A percentile compares a stretch with the other conserved stretches of the same genome.
Conservation (phyloP, 2,113 vertebrate genomes). For the Grallaria varia region DNA sequence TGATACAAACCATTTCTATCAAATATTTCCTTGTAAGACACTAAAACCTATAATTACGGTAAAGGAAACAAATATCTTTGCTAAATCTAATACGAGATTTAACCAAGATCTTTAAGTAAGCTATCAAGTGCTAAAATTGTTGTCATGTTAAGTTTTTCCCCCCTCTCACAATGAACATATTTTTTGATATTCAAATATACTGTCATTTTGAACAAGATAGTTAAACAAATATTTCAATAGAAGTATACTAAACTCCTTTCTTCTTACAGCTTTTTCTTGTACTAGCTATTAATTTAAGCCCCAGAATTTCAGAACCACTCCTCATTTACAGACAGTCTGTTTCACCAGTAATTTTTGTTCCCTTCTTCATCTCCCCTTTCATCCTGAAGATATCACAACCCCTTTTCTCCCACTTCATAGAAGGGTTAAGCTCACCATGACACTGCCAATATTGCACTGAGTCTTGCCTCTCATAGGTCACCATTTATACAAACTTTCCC, state of each 20-base stretch:
- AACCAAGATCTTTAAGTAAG: neutral
- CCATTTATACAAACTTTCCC: accelerated
- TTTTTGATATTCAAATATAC: neutral
- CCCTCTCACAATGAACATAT: neutral
- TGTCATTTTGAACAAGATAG: neutral
- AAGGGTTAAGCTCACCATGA: neutral
- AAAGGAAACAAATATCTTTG: conserved; percentile 37
- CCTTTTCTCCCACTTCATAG: neutral
- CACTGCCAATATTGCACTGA: neutral
- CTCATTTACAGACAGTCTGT: neutral
- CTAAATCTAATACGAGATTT: conserved; percentile 27
- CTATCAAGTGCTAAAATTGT: neutral
- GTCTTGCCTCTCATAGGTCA: neutral
- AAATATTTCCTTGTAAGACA: conserved; percentile 40
- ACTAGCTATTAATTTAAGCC: neutral
- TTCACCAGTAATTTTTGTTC: neutral
- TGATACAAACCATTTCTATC: conserved; percentile 26
- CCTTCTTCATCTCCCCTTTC: neutral
- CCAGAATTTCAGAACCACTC: neutral
- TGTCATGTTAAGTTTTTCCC: neutral
- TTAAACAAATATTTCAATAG: neutral
- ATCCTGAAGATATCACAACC: neutral
- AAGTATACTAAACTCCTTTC: neutral
- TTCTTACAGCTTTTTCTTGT: neutral
- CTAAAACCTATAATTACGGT: conserved; percentile 48